These are phyloP conservation scores for Helobdella robusta DNA, from an alignment of 2,888 invertebrate species.

Conservation along the genomic window DNA sequence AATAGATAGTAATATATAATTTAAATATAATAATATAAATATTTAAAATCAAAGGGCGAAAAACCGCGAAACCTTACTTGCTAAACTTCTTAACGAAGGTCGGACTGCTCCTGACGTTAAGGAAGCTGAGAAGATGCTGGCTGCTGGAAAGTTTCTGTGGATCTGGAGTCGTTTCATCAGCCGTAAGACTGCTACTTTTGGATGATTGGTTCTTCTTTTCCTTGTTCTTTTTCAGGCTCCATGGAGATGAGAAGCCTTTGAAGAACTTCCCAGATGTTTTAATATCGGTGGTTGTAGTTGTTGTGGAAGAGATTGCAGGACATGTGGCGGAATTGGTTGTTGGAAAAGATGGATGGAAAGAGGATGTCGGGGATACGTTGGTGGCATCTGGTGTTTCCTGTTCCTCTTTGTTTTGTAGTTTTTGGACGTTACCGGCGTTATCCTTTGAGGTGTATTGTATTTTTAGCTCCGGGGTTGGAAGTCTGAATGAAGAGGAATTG, in stretches of 20 bases:
- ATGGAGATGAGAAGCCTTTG: neutral
- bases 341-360: neutral
- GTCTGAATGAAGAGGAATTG: too few species aligned
- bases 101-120: slow-evolving; percentile 12
- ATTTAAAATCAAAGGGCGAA: too few species aligned
- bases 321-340: neutral
- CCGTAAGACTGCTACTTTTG: too few species aligned
- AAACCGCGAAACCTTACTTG: too few species aligned
- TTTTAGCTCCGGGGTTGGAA: slow-evolving; percentile 6
- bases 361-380: neutral
- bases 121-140: slow-evolving; percentile 4
- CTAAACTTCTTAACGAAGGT: neutral
- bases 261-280: neutral
- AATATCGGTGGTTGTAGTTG: neutral
- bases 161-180: too few species aligned
- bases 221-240: slow-evolving; percentile 6
- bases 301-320: neutral
- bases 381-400: too few species aligned
- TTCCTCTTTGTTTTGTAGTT: too few species aligned
- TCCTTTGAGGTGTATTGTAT: slow-evolving; percentile 8
- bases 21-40: neutral
- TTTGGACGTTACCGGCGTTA: too few species aligned
- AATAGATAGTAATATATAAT: too few species aligned
- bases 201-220: neutral
- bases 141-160: neutral